Base-by-base conservation (phyloP, 2,113 vertebrate species). In the Cyphomyrus discorhynchus region DNA sequence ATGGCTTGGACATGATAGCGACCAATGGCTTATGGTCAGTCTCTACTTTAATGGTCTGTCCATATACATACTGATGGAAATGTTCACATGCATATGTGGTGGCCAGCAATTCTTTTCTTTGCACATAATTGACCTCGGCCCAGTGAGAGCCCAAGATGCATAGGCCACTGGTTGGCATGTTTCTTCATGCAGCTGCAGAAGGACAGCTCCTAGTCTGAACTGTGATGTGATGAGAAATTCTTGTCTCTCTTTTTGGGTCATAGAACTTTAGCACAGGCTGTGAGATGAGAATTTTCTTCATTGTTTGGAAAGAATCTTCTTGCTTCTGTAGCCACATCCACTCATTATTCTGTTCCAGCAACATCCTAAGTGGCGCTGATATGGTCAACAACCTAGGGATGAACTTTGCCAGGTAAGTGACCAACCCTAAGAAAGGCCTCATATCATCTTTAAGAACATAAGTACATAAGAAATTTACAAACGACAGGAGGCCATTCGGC, bases 1-100 rank as follows among this genome's bases (percentile, higher is more conserved):
- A 77, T 3, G 89, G 10, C 24, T 91, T 93, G 11, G 58, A 47
- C 89, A 91, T 90, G 35, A 92, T 86, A 4, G 90, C 46, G 7
- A 90, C 86, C 27, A 90, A 19, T 15, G 88, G 89, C 31, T 91
- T 92, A 77, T 91, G 89, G n/a, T 92, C 89, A 15, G 91, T 92
- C 62, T 92, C 88, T 3, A 87, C 90, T 77, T 58, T 21, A n/a
- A 90, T 87, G 0, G 87, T 45, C 50, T 91, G 89, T 27, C 90
- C 88, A 47, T 89, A 89, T 0, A 92, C 62, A 70, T 70, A 92
- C n/a, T 89, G 92, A 21, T 91, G 92, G 5, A 92, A 90, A 3
- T 66, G 9, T 49, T 92, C 87, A 89, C 70, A 92, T 66, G 42
- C 90, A 46, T 87, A 92, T 15, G 58, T 88, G 31, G 15, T 88